Conservation (phyloP, 1,140 invertebrate genomes). For the Mizuhopecten yessoensis region DNA sequence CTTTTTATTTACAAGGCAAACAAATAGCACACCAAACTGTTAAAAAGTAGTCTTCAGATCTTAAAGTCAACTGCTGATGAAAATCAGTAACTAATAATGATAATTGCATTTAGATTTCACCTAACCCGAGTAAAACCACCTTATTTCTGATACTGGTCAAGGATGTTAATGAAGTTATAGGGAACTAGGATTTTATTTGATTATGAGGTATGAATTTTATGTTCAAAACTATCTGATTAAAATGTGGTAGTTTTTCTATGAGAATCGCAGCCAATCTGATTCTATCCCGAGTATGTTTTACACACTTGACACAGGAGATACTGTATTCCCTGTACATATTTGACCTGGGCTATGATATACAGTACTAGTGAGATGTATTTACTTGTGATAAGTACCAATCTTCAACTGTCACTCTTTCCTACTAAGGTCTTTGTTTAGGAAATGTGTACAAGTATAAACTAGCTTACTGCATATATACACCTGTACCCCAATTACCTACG, state of each 20-base stretch:
- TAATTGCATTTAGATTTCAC: too few relatives aligned
- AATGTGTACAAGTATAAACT: not conserved
- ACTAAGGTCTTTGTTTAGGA: not conserved
- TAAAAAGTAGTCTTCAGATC: too few relatives aligned
- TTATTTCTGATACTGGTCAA: not conserved
- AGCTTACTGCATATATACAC: slow-evolving; percentile 2
- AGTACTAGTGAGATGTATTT: not conserved
- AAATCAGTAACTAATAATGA: too few relatives aligned
- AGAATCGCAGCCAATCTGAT: not conserved
- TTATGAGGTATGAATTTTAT: not conserved
- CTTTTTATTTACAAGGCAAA: too few relatives aligned
- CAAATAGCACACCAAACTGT: too few relatives aligned
- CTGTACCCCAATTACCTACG: slow-evolving; percentile 37
- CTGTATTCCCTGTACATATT: slow-evolving; percentile 14
- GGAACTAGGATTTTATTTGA: not conserved
- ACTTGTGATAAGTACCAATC: slow-evolving; percentile 16
- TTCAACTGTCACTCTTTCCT: not conserved
- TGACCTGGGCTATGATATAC: not conserved
- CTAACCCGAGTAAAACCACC: too few relatives aligned
- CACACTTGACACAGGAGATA: not conserved
- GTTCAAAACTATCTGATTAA: not conserved
- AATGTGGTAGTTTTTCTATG: too few relatives aligned
- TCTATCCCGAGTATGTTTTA: not conserved
- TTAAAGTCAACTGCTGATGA: too few relatives aligned
- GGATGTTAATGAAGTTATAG: not conserved